phyloP scores from a whole-genome alignment of 2,113 vertebrate genomes.

The Catharus bicknelli region DNA sequence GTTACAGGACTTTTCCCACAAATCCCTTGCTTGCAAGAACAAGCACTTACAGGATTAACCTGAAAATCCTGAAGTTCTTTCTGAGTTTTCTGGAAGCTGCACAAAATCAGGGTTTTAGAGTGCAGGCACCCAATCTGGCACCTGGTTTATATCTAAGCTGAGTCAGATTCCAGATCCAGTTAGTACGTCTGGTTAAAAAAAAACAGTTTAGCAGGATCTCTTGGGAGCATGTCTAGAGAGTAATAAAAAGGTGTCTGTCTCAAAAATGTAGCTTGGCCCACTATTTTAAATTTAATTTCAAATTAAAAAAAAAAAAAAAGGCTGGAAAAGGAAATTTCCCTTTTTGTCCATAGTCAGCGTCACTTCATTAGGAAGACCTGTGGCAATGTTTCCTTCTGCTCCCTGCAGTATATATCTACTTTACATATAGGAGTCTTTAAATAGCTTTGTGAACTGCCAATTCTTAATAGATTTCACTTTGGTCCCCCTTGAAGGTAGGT shows the following conservation, averaged over 20 bases:
- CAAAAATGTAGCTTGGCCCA: neutral
- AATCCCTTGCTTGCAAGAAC: neutral
- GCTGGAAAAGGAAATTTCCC: neutral
- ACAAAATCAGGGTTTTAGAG: neutral
- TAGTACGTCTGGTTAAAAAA: neutral
- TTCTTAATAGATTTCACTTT: neutral
- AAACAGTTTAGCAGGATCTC: neutral
- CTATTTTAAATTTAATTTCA: neutral
- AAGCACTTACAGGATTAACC: neutral
- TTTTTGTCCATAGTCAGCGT: neutral
- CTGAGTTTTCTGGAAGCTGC: neutral
- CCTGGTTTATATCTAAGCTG: neutral
- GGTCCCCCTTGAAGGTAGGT: neutral
- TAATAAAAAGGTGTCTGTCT: neutral
- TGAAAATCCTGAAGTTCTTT: slow-evolving; percentile 8
- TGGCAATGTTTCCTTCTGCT: neutral
- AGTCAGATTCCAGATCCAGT: neutral
- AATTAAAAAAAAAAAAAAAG: neutral
- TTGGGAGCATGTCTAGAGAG: neutral
- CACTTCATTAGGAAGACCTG: neutral
- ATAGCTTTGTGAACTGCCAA: neutral
- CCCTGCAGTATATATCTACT: neutral
- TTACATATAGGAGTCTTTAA: neutral
- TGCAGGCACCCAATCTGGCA: neutral
- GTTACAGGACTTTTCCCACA: neutral